phyloP scores from a whole-genome alignment of 2,797 vertebrate species.

The Falco cherrug region DNA sequence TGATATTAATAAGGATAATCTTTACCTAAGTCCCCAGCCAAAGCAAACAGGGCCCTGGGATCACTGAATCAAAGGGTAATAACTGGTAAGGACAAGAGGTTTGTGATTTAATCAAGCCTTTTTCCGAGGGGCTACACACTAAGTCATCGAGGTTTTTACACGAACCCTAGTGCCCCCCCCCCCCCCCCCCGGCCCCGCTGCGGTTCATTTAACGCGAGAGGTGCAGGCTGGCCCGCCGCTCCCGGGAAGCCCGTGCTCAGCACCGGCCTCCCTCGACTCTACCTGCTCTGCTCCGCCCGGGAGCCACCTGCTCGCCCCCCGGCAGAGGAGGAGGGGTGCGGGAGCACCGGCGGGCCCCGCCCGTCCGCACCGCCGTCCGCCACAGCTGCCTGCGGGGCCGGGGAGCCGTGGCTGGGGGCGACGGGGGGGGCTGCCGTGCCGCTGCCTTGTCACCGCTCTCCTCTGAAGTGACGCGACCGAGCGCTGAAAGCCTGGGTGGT shows the following conservation, averaged over 20 bases:
- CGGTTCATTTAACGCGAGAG: not conserved
- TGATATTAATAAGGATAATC: constrained; percentile 76
- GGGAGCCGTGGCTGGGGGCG: not conserved
- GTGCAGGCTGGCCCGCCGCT: not conserved
- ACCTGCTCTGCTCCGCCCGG: not conserved
- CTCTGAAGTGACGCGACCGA: not conserved
- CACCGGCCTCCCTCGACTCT: not conserved
- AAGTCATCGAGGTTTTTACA: not conserved
- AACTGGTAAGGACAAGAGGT: constrained; percentile 56
- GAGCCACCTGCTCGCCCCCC: not conserved
- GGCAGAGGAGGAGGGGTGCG: not conserved
- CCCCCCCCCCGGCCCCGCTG: not conserved
- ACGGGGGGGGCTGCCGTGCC: not conserved
- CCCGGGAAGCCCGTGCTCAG: not conserved
- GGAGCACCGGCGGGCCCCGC: not conserved
- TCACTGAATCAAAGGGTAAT: constrained; percentile 60
- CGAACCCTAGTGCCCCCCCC: not conserved
- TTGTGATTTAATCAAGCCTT: constrained; percentile 46
- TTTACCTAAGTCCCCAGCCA: constrained; percentile 63
- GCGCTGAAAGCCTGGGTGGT: not conserved
- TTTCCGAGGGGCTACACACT: constrained; percentile 22
- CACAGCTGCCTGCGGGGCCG: not conserved
- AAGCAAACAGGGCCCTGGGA: constrained; percentile 68
- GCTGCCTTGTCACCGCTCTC: not conserved
- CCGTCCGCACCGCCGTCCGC: not conserved